Evolutionary conservation across 2,888 invertebrate species (phyloP).

Genomic region (Tiliacea aurago): DNA sequence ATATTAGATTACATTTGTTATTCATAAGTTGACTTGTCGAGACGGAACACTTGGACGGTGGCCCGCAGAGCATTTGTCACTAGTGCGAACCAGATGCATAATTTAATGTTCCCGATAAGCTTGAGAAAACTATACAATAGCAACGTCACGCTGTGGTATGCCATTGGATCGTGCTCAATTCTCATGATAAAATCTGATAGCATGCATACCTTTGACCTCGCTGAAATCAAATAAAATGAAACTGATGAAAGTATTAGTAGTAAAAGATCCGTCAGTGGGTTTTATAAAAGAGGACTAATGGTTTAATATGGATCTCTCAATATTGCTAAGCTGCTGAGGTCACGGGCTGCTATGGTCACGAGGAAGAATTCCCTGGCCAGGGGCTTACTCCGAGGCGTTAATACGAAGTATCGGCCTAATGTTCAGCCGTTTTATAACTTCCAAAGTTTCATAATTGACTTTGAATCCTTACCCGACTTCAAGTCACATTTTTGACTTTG

Average conservation of each 20-base stretch:
- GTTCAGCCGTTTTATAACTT: no score
- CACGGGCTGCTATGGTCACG: background rate
- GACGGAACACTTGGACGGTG: slow-evolving; percentile 75
- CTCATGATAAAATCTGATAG: slow-evolving; percentile 36
- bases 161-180: slow-evolving; percentile 25
- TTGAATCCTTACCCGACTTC: no score
- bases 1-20: slow-evolving; percentile 81
- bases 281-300: background rate
- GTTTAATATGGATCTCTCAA: background rate
- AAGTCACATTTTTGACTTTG: no score
- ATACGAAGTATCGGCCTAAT: no score
- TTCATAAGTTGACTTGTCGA: slow-evolving; percentile 73
- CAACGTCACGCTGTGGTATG: slow-evolving; percentile 38
- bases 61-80: slow-evolving; percentile 56
- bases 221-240: background rate
- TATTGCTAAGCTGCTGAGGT: background rate
- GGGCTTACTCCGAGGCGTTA: no score
- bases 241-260: background rate
- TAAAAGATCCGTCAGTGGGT: background rate
- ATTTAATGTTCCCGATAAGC: slow-evolving; percentile 40
- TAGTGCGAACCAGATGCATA: slow-evolving; percentile 63
- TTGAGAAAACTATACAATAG: slow-evolving; percentile 41
- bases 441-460: no score
- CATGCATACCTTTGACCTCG: slow-evolving; percentile 21
- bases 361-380: background rate